Base-by-base conservation (phyloP, 2,797 vertebrate genomes). In the Corythornis leucogaster region DNA sequence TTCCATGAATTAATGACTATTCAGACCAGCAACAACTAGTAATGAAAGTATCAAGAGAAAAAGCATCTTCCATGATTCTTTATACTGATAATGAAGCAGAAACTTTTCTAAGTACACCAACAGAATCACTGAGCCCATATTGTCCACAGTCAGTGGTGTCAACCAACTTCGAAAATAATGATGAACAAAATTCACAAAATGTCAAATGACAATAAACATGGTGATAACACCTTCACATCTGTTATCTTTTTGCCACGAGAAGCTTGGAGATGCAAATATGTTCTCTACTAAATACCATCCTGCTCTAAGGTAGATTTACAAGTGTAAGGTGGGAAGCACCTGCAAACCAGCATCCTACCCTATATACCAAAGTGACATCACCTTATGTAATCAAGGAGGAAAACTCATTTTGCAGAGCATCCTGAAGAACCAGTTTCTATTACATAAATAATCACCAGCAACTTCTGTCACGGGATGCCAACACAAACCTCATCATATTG, bases 371-470 rank as follows among this genome's bases (percentile, higher is more conserved):
- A 89, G 10, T 51, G 67, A 73, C 1, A 0, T 45, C 22, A 54
- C 17, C 14, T 38, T 35, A 54, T 2, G 16, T 53, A 63, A 40
- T 58, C 10, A 31, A 24, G 46, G 40, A 75, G 26, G 30, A 71
- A 83, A 90, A 71, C 13, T 62, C 12, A 38, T 55, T 61, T 79
- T 75, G 46, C 35, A 74, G 61, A 85, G 55, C 16, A 74, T 21
- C 35, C 42, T 30, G 77, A 85, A 85, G 62, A 89, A 85, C 78
- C 26, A 54, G 81, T 66, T 89, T 66, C 62, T 74, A 6, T 61
- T 66, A 40, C 22, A 51, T 31, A 69, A 13, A 26, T 43, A 70
- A 66, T 38, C 73, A 25, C 14, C 80, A 81, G 31, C 28, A 69
- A 51, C 31, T 30, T 81, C 77, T 82, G 51, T 57, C 57, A 69